Conservation (phyloP, 2,888 invertebrate species). For the Coleophora flavipennella region DNA sequence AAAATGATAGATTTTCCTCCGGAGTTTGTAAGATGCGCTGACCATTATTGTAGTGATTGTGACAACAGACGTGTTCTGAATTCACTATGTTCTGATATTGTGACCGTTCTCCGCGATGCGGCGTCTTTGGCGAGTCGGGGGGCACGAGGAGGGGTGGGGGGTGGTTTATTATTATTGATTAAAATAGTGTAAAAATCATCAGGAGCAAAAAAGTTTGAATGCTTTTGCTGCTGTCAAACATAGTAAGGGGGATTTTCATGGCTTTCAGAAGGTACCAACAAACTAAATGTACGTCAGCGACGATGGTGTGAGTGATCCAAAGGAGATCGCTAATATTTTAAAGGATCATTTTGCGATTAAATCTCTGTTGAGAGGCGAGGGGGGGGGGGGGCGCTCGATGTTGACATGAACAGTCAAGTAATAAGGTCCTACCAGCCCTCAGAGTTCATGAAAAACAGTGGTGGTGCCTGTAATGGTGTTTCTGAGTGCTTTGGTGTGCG, state of each 20-base stretch:
- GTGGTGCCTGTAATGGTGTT: background rate
- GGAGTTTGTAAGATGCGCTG: background rate
- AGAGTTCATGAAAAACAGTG: background rate
- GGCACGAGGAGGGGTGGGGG: background rate
- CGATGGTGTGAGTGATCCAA: conserved; percentile 1
- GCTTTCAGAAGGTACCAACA: conserved; percentile 9
- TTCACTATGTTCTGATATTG: no score
- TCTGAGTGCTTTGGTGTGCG: no score
- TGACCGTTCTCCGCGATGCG: background rate
- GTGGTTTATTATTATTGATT: background rate
- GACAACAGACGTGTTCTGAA: no score
- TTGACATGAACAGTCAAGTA: background rate
- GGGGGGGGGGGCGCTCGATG: background rate
- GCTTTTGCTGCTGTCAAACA: conserved; percentile 2
- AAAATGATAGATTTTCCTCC: background rate
- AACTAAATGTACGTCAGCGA: conserved; percentile 4
- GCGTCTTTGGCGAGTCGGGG: background rate
- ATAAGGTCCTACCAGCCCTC: no score
- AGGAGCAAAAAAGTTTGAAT: conserved; percentile 6
- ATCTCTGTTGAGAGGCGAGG: background rate
- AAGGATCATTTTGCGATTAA: background rate
- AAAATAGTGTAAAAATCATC: background rate
- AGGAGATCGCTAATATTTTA: conserved; percentile 4
- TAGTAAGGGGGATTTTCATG: conserved; percentile 3
- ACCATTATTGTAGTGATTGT: background rate